phyloP scores from a whole-genome alignment of 2,797 vertebrate species.

The Amblyraja radiata region DNA sequence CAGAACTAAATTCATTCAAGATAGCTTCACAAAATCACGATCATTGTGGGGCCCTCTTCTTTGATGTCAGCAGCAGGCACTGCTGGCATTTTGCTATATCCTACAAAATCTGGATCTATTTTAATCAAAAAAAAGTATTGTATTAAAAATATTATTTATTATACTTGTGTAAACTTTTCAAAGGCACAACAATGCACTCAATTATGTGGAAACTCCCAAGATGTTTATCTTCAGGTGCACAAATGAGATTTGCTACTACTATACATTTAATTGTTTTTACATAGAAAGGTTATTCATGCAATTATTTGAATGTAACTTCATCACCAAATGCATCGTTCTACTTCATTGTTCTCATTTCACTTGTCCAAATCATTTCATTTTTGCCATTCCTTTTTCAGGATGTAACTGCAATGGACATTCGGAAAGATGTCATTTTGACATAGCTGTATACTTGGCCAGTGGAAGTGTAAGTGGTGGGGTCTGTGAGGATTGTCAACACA shows the following conservation, averaged over 20 bases:
- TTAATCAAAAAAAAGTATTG: too few relatives aligned
- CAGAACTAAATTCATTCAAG: too few relatives aligned
- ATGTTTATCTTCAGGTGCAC: background rate
- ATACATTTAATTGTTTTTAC: background rate
- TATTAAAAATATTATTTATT: too few relatives aligned
- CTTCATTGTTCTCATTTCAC: background rate
- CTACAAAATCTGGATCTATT: too few relatives aligned
- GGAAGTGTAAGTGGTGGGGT: conserved; percentile 65
- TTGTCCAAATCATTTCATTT: background rate
- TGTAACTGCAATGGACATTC: conserved; percentile 78
- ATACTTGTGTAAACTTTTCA: too few relatives aligned
- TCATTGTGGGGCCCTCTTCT: too few relatives aligned
- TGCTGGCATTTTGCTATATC: too few relatives aligned
- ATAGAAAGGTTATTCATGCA: background rate
- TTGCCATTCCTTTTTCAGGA: conserved; percentile 48
- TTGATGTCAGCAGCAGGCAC: too few relatives aligned
- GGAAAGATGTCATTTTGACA: conserved; percentile 71
- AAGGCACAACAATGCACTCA: too few relatives aligned
- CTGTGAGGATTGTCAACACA: conserved; percentile 70
- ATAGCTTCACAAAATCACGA: too few relatives aligned
- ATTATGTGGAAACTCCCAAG: too few relatives aligned
- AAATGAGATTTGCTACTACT: background rate
- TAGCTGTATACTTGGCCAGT: conserved; percentile 50
- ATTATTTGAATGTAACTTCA: background rate
- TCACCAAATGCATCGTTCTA: background rate